Conservation (phyloP, 2,113 vertebrate genomes). For the Carollia perspicillata region DNA sequence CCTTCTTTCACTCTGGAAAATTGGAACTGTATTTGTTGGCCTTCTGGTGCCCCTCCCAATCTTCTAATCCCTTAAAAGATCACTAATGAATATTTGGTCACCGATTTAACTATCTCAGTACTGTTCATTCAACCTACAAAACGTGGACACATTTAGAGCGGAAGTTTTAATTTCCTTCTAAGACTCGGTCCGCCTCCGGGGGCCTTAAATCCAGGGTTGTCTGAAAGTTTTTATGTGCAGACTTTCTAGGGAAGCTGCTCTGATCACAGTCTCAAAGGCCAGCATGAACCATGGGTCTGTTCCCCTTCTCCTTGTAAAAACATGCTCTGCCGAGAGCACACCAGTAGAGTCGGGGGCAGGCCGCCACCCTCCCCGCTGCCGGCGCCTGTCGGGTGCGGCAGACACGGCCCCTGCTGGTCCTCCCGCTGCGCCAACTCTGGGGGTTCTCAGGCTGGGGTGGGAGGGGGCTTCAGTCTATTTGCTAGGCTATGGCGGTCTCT, state of each 20-base stretch:
- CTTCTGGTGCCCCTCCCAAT: background rate
- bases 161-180: background rate
- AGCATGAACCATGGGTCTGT: background rate
- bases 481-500: background rate
- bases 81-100: background rate
- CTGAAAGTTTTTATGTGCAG: background rate
- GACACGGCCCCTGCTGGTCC: background rate
- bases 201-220: background rate
- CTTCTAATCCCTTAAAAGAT: background rate
- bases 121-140: background rate
- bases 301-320: background rate
- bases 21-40: conserved; percentile 26
- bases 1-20: conserved; percentile 48
- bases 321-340: background rate
- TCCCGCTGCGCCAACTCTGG: background rate
- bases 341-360: background rate
- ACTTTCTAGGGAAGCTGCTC: background rate
- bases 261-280: background rate
- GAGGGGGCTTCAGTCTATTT: background rate
- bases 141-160: background rate
- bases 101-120: background rate
- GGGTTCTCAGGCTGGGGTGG: background rate
- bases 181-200: background rate
- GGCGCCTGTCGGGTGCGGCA: background rate
- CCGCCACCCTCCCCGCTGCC: too few species aligned